Evolutionary conservation across 2,113 vertebrate genomes (phyloP), one percentile per base, ranked within the genome.

Genomic region (Hipposideros armiger): DNA sequence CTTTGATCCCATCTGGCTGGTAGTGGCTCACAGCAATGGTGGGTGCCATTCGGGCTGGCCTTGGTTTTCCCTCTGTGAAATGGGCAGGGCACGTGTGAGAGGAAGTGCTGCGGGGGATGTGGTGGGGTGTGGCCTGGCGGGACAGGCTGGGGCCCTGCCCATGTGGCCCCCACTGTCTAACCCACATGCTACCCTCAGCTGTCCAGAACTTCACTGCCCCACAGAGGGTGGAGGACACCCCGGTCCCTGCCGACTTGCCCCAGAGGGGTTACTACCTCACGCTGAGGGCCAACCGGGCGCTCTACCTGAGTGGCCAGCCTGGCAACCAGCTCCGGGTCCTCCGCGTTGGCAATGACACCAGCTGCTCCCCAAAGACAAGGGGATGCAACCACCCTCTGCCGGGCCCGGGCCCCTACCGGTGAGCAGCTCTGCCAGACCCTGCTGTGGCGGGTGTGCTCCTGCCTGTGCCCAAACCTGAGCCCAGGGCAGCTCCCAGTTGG

Each of bases 361-460:
- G 0, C 81, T 99, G 99, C 0, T 42, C 42, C 56, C 20, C 4
- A 0, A 0, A 0, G 0, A 0, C 0, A 0, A 36, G 80, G 72
- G 97, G 97, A 64, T 99, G 99, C 95, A 99, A 99, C 0, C 92
- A 95, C 0, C 98, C 98, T 3, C 97, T 99, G 77, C 98, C 97
- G 0, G 13, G 15, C 24, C 97, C 98, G 0, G 98, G 98, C 1
- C 98, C 95, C 0, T 98, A 98, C 97, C 88, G 32, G 99, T 99
- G 72, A 98, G 98, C 4, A 20, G 0, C 8, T 2, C 2, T 3
- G 1, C 40, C 0, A 0, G 28, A 26, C 13, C 2, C 8, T 8
- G 30, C 1, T 3, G 56, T 11, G 52, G 13, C 16, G 42, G 22
- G 56, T 1, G 14, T 11, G 22, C 36, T 11, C 26, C 73, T 64